Conservation (phyloP, 1,140 invertebrate species). For the Bombus vancouverensis region DNA sequence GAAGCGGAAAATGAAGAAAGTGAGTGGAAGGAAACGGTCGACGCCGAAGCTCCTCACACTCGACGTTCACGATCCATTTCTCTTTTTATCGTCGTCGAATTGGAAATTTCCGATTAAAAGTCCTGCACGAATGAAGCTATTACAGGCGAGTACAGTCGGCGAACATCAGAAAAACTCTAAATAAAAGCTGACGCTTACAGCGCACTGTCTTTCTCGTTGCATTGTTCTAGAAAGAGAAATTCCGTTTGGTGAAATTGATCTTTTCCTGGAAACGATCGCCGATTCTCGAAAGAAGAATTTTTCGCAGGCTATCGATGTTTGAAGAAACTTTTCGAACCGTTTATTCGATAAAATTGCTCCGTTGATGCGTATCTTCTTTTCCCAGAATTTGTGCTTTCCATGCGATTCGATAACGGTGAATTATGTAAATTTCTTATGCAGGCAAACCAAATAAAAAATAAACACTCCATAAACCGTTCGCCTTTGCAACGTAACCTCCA, state of each 20-base stretch:
- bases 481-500: no score
- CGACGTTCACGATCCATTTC: neutral
- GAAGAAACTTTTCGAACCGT: no score
- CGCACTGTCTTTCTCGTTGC: neutral
- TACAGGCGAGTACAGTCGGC: neutral
- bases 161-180: conserved; percentile 19
- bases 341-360: no score
- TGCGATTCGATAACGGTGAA: no score
- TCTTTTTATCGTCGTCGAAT: neutral
- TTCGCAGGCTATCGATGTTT: no score
- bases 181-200: neutral
- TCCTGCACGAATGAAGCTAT: conserved; percentile 2
- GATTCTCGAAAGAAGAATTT: neutral
- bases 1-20: conserved; percentile 45
- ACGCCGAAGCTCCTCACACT: neutral
- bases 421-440: no score
- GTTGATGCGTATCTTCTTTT: no score
- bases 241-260: neutral
- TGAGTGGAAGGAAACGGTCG: conserved; percentile 12
- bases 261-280: neutral
- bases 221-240: neutral
- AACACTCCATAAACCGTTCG: no score
- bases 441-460: no score
- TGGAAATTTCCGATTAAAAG: conserved; percentile 11
- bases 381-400: no score